Evolutionary conservation across 2,113 vertebrate species (phyloP).

Genomic region (Lathamus discolor): DNA sequence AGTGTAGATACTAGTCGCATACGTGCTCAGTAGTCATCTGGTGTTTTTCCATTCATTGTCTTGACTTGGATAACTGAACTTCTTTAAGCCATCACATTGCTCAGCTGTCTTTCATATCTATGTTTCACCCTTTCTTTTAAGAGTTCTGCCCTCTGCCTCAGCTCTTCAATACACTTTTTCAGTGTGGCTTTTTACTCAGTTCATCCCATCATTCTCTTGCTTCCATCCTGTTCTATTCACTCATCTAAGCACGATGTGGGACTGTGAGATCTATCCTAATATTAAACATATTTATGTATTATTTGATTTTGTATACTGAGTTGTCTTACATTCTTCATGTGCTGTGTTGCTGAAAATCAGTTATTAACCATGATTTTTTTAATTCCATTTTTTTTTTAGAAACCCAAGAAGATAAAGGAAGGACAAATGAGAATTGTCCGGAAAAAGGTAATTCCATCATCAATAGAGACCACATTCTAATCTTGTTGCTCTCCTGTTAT

Average conservation of each 20-base stretch:
- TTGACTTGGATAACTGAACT: neutral
- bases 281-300: neutral
- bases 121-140: neutral
- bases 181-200: neutral
- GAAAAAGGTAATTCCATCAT: slow-evolving; percentile 76
- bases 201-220: neutral
- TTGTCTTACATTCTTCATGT: neutral
- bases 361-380: neutral
- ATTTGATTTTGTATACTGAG: neutral
- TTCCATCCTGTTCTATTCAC: neutral
- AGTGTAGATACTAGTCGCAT: neutral
- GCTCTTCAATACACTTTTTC: neutral
- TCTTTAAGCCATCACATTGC: neutral
- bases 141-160: neutral
- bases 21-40: neutral
- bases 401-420: slow-evolving; percentile 71
- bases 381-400: slow-evolving; percentile 64
- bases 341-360: neutral
- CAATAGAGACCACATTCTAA: neutral
- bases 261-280: neutral
- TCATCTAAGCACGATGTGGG: neutral
- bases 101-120: neutral
- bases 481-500: neutral
- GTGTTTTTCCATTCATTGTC: neutral
- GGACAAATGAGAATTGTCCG: slow-evolving; percentile 66